Evolutionary conservation across 2,888 invertebrate genomes (phyloP).

Genomic region (Tipula helvola): DNA sequence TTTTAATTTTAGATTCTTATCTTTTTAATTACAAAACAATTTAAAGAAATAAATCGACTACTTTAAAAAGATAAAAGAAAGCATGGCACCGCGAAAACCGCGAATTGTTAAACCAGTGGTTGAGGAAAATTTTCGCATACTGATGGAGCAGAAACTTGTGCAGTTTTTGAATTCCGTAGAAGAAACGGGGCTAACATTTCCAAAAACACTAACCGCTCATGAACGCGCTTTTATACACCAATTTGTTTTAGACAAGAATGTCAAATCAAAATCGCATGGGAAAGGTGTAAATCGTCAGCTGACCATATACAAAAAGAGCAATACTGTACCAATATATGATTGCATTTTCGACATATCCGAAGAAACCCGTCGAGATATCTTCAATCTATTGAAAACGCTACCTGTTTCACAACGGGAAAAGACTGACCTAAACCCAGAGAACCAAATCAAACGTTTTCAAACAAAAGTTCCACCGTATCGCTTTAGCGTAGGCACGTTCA

Average conservation of each 20-base stretch:
- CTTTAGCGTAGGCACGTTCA: conserved; percentile 4
- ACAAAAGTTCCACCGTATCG: conserved; percentile 25
- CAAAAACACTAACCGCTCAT: conserved; percentile 59
- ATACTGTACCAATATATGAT: conserved; percentile 54
- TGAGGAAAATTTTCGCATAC: conserved; percentile 9
- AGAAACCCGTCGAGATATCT: conserved; percentile 48
- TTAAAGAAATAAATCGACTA: background rate
- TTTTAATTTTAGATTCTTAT: background rate
- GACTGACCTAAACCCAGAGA: conserved; percentile 53
- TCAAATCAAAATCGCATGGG: conserved; percentile 73
- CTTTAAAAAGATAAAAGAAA: background rate
- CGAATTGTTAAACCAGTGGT: background rate
- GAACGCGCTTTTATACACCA: conserved; percentile 73
- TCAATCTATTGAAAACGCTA: conserved; percentile 43
- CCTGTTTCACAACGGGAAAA: conserved; percentile 51
- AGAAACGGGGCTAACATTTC: conserved; percentile 35
- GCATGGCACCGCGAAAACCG: background rate
- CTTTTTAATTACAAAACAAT: background rate
- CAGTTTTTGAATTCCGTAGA: background rate
- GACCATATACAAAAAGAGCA: conserved; percentile 56
- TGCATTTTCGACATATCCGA: conserved; percentile 50
- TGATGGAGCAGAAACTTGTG: background rate
- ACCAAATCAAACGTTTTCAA: conserved; percentile 49
- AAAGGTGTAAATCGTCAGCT: conserved; percentile 54
- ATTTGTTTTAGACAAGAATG: conserved; percentile 50